Conservation (phyloP, 2,888 invertebrate genomes). For the Melolontha melolontha region DNA sequence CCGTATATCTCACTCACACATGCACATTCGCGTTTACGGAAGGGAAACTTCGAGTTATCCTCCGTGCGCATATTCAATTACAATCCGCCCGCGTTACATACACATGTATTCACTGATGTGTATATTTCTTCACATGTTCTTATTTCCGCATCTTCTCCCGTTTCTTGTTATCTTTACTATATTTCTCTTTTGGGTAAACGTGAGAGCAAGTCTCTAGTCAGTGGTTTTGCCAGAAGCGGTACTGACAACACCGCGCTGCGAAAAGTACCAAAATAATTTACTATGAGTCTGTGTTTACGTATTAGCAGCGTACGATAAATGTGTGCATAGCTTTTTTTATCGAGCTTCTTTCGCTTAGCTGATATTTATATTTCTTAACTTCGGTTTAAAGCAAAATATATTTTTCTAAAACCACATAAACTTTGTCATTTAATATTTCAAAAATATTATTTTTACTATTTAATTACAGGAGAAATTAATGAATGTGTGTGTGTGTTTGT, state of each 20-base stretch:
- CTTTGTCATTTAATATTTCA: no score
- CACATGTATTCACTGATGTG: slow-evolving; percentile 18
- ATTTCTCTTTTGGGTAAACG: slow-evolving; percentile 19
- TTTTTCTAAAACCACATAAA: no score
- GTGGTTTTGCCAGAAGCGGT: slow-evolving; percentile 23
- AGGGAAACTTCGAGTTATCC: slow-evolving; percentile 1
- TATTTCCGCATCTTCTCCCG: slow-evolving; percentile 25
- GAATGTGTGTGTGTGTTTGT: no score
- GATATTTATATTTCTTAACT: not conserved
- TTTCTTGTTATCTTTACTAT: slow-evolving; percentile 37
- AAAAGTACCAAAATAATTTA: slow-evolving; percentile 36
- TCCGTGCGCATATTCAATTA: slow-evolving; percentile 23
- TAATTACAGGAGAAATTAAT: no score
- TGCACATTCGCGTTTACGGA: no score
- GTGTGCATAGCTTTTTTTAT: slow-evolving; percentile 21
- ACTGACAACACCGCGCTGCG: slow-evolving; percentile 24
- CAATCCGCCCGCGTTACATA: slow-evolving; percentile 8
- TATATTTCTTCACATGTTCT: slow-evolving; percentile 38
- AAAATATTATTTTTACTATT: no score
- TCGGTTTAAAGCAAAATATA: no score
- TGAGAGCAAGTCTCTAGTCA: slow-evolving; percentile 22
- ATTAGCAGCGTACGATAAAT: slow-evolving; percentile 30
- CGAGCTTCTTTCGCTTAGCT: slow-evolving; percentile 9
- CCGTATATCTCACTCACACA: no score
- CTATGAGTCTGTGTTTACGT: slow-evolving; percentile 34